Evolutionary conservation across 2,888 invertebrate genomes (phyloP), one percentile per base, ranked within the genome.

Genomic region (Urechis unicinctus): DNA sequence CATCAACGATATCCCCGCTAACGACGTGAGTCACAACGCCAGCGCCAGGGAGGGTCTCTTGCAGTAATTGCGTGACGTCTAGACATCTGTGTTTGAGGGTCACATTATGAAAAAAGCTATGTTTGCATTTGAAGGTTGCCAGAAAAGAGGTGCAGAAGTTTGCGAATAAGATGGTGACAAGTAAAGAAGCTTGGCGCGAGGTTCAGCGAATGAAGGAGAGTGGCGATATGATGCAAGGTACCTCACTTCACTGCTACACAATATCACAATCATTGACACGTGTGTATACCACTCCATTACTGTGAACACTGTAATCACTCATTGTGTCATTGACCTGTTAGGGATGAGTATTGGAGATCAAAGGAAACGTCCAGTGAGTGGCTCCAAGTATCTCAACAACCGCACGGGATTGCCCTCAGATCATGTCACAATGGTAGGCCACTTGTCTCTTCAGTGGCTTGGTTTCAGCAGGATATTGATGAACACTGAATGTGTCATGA

Each of bases 151-250:
- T 61, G 30, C 21, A 53, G 29, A 58, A 50, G 53, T 62, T 61
- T 51, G 61, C 62, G 4, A 26, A 52, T 41, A 56, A 72, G 28
- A 61, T 69, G 58, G 53, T 70, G 29, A 69, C 71, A 9, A 59
- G 67, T 17, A 65, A 67, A 41, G 65, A 73, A 51, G 75, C 74
- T 0, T 74, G 73, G 73, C 69, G 66, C 5, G 73, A 73, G 52
- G 61, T 71, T 9, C 54, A 65, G n/a, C 50, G 59, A 17, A 62
- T 66, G 55, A 70, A 62, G 55, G 56, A 63, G 5, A 61, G 63
- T 24, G 68, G 68, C 13, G 66, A 71, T 28, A 66, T 64, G 60
- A 59, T 70, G 62, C 53, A 64, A 60, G 70, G 72, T 71, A 56
- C 17, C 13, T n/a, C n/a, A n/a, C n/a, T n/a, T n/a, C n/a, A n/a